These are phyloP conservation scores for Sylvilagus floridanus DNA, from an alignment of 2,797 vertebrate genomes.

Conservation along the genomic window DNA sequence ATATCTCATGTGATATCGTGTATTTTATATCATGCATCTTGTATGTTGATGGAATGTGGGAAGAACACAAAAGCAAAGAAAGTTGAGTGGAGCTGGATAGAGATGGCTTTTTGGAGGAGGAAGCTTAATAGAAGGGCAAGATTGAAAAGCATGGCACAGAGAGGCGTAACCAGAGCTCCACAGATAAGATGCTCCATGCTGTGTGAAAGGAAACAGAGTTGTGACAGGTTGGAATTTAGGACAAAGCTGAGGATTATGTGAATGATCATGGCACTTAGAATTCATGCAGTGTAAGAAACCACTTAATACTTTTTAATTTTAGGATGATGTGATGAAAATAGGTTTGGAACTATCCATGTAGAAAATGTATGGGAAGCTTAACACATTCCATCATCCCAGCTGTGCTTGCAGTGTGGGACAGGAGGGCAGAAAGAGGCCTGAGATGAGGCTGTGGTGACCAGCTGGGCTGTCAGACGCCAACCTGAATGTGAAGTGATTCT, in stretches of 20 bases:
- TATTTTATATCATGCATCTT: background rate
- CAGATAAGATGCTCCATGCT: too few species aligned
- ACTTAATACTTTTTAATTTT: background rate
- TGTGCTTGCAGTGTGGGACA: background rate
- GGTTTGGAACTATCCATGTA: background rate
- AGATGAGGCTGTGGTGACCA: too few species aligned
- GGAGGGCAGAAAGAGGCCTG: background rate
- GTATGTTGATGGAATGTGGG: background rate
- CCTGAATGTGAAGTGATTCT: background rate
- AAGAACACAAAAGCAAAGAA: background rate
- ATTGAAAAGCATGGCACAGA: accelerated
- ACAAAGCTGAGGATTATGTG: background rate
- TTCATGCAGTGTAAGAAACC: background rate
- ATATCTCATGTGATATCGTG: background rate
- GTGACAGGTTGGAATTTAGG: background rate
- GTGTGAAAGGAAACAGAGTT: background rate
- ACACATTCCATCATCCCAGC: background rate
- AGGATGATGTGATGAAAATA: background rate
- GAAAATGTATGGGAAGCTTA: background rate
- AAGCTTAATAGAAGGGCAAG: background rate
- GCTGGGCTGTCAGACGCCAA: background rate
- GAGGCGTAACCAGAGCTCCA: background rate
- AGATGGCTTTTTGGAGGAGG: background rate
- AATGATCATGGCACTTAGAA: background rate
- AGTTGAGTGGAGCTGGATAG: background rate